Evolutionary conservation across 2,888 invertebrate species (phyloP), one percentile per base, ranked within the genome.

Genomic region (Chalcis sispes): DNA sequence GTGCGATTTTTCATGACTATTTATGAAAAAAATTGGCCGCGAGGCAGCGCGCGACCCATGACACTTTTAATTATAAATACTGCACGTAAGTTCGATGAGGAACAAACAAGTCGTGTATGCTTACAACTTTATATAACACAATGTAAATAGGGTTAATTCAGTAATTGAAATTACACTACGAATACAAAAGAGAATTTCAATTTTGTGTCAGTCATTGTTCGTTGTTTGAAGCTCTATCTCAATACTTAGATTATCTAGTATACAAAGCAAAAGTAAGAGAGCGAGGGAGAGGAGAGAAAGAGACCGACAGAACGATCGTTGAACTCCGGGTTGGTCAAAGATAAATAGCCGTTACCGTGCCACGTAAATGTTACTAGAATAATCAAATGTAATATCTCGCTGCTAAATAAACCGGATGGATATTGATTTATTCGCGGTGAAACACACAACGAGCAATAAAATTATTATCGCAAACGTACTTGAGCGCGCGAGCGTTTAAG

Each of bases 131-230:
- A 73, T 73, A 66, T 59, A 73, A 59, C 56, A 62, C 67, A 67
- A 67, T 73, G 67, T 20, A 73, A 73, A 73, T 73, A 67, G 73
- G 73, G 73, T 73, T 73, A 73, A 73, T 66, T 73, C 61, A 56
- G 56, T 72, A 64, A 64, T 48, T 58, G 46, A 73, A 66, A 73
- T 73, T 59, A 59, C 59, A 36, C 50, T 18, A 36, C 3, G 50
- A 48, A 50, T 50, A 52, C 42, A 40, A 74, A 61, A 46, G 61
- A 62, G 54, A 62, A 67, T 62, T 61, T 46, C 65, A 67, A 75
- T 65, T 70, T 75, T 32, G 70, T 54, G 42, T 59, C 67, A 56
- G 56, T 58, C 75, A 27, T 42, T 54, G 59, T 40, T 42, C 18
- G 48, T 20, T 52, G 40, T 67, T 50, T 5, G 20, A 27, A 46